phyloP scores from a whole-genome alignment of 2,113 vertebrate species.

The Scortum barcoo region DNA sequence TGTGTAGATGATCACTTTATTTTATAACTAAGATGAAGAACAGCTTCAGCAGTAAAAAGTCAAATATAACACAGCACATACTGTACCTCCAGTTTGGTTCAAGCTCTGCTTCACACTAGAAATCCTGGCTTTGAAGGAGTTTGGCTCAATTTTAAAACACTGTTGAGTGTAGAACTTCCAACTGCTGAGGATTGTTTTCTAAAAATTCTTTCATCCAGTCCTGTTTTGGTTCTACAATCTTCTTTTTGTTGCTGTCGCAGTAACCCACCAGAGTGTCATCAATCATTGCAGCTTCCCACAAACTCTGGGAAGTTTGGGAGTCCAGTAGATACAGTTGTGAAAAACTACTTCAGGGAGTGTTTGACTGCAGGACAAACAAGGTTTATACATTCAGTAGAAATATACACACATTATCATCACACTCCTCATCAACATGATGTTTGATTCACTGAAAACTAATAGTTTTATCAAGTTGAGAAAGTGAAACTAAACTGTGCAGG shows the following conservation, averaged over 20 bases:
- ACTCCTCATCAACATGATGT: no score
- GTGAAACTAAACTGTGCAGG: no score
- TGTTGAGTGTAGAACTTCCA: neutral
- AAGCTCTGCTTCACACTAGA: no score
- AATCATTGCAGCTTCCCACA: conserved; percentile 5
- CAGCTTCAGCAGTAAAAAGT: no score
- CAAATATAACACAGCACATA: no score
- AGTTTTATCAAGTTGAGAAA: no score
- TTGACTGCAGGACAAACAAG: neutral
- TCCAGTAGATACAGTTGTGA: neutral
- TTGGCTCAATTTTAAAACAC: fast-evolving
- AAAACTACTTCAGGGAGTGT: neutral
- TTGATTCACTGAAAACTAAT: no score
- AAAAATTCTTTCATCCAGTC: neutral
- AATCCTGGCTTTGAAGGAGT: neutral
- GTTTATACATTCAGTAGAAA: no score
- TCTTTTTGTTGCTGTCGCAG: conserved; percentile 21
- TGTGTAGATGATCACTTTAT: no score
- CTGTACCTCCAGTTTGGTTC: no score
- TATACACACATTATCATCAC: no score
- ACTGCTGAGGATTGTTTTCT: fast-evolving
- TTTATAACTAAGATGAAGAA: no score
- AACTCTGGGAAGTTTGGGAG: conserved; percentile 10
- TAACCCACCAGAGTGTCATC: conserved; percentile 6
- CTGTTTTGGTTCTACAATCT: neutral